A percentile compares a stretch with the other conserved stretches of the same genome.
phyloP scores from a whole-genome alignment of 2,888 invertebrate genomes.

The Rhabditophanes sp. region DNA sequence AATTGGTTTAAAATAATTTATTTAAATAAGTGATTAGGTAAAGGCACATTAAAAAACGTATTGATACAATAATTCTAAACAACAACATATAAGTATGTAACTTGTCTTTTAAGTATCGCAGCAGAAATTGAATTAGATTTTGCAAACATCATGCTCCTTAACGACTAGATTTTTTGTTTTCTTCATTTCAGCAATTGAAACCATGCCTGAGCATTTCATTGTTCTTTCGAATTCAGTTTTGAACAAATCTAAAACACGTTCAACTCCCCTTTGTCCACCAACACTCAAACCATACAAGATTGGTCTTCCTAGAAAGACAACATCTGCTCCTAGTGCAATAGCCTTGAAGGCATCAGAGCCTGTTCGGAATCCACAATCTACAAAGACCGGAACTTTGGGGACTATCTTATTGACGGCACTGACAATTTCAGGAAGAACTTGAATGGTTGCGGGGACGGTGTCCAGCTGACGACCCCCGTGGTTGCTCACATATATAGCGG shows the following conservation, averaged over 20 bases:
- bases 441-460: conserved; percentile 58
- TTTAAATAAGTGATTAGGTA: too few species aligned
- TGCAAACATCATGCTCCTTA: too few species aligned
- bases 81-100: too few species aligned
- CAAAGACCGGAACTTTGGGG: conserved; percentile 18
- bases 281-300: conserved; percentile 23
- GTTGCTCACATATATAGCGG: conserved; percentile 72
- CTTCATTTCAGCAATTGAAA: too few species aligned
- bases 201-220: conserved; percentile 24
- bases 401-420: conserved; percentile 11
- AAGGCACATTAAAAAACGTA: too few species aligned
- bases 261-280: conserved; percentile 28
- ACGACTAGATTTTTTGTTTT: too few species aligned
- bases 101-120: too few species aligned
- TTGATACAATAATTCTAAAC: too few species aligned
- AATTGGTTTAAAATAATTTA: too few species aligned
- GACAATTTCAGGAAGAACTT: conserved; percentile 20
- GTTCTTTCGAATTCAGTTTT: conserved; percentile 27
- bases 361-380: conserved; percentile 25
- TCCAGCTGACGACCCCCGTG: conserved; percentile 74
- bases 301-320: conserved; percentile 53
- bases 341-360: conserved; percentile 71
- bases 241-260: conserved; percentile 24
- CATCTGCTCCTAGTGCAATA: conserved; percentile 69
- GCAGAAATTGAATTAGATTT: too few species aligned